A percentile compares a stretch with the other conserved stretches of the same genome.
These are phyloP conservation scores for Hypena proboscidalis DNA, from an alignment of 2,888 invertebrate genomes.

Conservation along the genomic window DNA sequence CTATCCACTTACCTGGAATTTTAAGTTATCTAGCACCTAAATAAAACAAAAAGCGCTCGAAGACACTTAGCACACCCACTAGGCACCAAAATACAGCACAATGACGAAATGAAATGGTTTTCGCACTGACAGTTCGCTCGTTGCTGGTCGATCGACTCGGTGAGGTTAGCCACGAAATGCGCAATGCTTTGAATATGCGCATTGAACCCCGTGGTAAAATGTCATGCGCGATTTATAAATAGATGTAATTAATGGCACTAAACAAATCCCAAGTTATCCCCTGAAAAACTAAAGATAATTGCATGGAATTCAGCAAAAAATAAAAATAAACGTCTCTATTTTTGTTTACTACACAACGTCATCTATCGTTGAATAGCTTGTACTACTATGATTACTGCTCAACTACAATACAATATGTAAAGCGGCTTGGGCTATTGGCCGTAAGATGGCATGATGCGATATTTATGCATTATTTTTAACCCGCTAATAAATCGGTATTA, in stretches of 20 bases:
- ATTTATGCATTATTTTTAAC: too few relatives aligned
- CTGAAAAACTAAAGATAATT: not conserved
- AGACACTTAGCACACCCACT: slow-evolving; percentile 76
- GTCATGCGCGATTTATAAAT: slow-evolving; percentile 72
- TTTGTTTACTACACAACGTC: slow-evolving; percentile 22
- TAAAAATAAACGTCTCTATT: slow-evolving; percentile 16
- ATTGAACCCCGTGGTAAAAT: slow-evolving; percentile 68
- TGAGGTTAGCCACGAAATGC: slow-evolving; percentile 79
- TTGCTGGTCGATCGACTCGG: slow-evolving; percentile 70
- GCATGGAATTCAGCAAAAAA: slow-evolving; percentile 9
- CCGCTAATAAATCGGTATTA: too few relatives aligned
- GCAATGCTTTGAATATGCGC: slow-evolving; percentile 85
- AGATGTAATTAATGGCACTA: slow-evolving; percentile 2
- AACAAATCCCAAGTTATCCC: slow-evolving; percentile 2
- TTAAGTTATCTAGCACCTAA: slow-evolving; percentile 64
- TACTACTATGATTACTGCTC: not conserved
- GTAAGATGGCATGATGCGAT: slow-evolving; percentile 40
- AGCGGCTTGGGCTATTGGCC: slow-evolving; percentile 30
- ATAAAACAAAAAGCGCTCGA: slow-evolving; percentile 60
- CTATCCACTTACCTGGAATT: slow-evolving; percentile 66
- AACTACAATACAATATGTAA: not conserved
- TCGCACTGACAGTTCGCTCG: slow-evolving; percentile 64
- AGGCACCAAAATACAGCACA: slow-evolving; percentile 79
- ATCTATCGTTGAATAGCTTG: slow-evolving; percentile 46
- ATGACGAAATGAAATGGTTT: slow-evolving; percentile 64